Percentiles rank a stretch among this genome's conserved stretches.
These are phyloP conservation scores for Torymus aiolomorphi DNA, from an alignment of 2,888 invertebrate genomes.

Conservation along the genomic window DNA sequence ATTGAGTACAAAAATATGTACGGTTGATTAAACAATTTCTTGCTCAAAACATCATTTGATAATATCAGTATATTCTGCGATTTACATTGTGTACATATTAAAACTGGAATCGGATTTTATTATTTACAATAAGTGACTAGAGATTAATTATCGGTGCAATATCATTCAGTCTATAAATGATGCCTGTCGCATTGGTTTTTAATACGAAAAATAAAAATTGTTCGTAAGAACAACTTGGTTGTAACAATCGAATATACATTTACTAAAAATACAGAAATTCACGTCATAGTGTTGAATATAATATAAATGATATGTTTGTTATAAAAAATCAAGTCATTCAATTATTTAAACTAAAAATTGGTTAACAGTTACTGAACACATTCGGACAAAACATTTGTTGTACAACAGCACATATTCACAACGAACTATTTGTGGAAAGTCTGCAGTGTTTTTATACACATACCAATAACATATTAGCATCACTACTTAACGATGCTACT, in stretches of 20 bases:
- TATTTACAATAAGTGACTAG: conserved; percentile 35
- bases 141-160: conserved; percentile 39
- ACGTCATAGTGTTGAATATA: too few relatives aligned
- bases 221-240: conserved; percentile 7
- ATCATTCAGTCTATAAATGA: conserved; percentile 22
- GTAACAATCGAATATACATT: too few relatives aligned
- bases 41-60: not conserved
- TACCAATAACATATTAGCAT: too few relatives aligned
- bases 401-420: not conserved
- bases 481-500: too few relatives aligned
- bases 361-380: conserved; percentile 12
- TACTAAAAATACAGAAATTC: too few relatives aligned
- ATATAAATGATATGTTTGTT: too few relatives aligned
- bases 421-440: too few relatives aligned
- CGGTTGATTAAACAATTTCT: conserved; percentile 21
- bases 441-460: too few relatives aligned
- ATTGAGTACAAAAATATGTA: not conserved
- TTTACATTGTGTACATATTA: not conserved
- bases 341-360: too few relatives aligned
- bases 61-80: conserved; percentile 14
- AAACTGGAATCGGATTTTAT: not conserved
- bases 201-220: conserved; percentile 50
- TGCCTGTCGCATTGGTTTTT: not conserved
- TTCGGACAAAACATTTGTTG: conserved; percentile 19
- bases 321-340: too few relatives aligned